Evolutionary conservation across 2,797 vertebrate species (phyloP), one percentile per base, ranked within the genome.

Genomic region (Poeciliopsis turneri): DNA sequence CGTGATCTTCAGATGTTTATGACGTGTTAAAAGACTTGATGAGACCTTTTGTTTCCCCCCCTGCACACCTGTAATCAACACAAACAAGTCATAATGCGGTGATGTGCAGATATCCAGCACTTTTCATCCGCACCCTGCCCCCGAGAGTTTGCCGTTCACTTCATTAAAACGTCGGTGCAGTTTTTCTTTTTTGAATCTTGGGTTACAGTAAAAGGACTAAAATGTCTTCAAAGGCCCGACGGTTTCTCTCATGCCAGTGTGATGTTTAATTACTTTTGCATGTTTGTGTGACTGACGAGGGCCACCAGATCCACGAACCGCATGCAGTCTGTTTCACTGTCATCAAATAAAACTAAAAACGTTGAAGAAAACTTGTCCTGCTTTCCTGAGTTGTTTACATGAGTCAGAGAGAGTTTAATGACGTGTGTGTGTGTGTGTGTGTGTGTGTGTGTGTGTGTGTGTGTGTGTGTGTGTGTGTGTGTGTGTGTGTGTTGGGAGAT

Each of bases 1-100:
- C 80, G 72, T 0, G 9, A 76, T 78, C 76, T 12, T 87, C 64
- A 89, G 70, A 86, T 86, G 86, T 90, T 90, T 86, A 88, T 39
- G 51, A 61, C 2, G 66, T 74, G 71, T 84, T 88, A 53, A 87
- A 92, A 84, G 2, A 61, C 45, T 85, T 89, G 74, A 84, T 82
- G 43, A 75, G 75, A 43, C 79, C 71, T 49, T 53, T 61, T 23
- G 33, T 8, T 8, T 8, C 1, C 1, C 49, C 49, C 49, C 3
- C 7, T 11, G 36, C 30, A 74, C 15, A 5, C 68, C 8, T 70
- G 1, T 51, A 18, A 18, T 30, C 16, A 82, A 61, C 66, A 41
- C 53, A 81, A 77, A 18, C 3, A 30, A 47, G 75, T 69, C 39
- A 25, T 53, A 28, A 66, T 30, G 1, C 33, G 41, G 25, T 47